Evolutionary conservation across 1,140 invertebrate genomes (phyloP), one percentile per base, ranked within the genome.

Genomic region (Gonatopus flavifemur): DNA sequence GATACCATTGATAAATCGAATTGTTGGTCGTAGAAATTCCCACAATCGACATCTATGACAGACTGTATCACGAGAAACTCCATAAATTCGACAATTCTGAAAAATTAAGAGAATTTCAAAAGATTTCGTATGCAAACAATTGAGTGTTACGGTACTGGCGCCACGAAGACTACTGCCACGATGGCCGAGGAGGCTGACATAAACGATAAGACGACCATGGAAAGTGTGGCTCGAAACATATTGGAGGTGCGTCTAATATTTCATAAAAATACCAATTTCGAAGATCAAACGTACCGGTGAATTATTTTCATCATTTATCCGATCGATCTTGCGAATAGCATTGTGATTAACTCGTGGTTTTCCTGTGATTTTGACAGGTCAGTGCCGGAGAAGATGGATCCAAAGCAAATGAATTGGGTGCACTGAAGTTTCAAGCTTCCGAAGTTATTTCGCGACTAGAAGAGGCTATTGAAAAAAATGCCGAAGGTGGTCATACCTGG

Each of bases 371-470:
- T 76, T 77, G 74, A 78, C 75, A 78, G 75, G 66, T 78, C 66
- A 67, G 63, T 61, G 59, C 62, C 62, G 70, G 56, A 64, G 62
- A 42, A 35, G 51, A 32, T 39, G 32, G 8, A 24, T 50, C 49
- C 21, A 19, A 53, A 28, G 24, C 39, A 15, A 72, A 58, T 55
- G 63, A 70, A 31, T 64, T 85, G 40, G 78, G 72, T 36, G 81
- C 81, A 32, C 69, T 87, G 53, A 82, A 86, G 65, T 84, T 86
- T 67, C 84, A 86, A 70, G 84, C 85, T 21, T 85, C 84, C 4
- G 81, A 85, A 63, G 82, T 85, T 54, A 84, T 86, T 52, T 82
- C 81, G 39, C 75, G 83, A 40, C 68, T 87, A 22, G 84, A 87
- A 64, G 83, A 84, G 28, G 83, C 83, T 8, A 81, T 82, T 0